Conservation (phyloP, 2,113 vertebrate species). For the Salvelinus namaycush region DNA sequence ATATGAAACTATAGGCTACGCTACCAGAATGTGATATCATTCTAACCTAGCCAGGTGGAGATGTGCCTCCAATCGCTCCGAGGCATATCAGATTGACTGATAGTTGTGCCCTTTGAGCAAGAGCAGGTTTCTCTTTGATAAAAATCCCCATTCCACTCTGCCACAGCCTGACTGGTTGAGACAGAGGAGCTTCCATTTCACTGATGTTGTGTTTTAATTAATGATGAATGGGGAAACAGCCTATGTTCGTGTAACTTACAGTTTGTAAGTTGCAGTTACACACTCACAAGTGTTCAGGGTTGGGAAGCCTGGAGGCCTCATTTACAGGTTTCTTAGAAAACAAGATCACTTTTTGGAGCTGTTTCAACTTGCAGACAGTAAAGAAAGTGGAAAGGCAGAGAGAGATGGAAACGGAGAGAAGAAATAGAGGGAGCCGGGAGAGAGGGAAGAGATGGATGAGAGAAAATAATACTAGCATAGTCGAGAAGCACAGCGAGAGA, state of each 20-base stretch:
- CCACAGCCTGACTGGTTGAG: neutral
- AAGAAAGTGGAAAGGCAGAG: constrained; percentile 1
- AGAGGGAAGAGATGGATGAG: constrained; percentile 1
- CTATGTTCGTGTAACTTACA: constrained; percentile 43
- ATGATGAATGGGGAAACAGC: constrained; percentile 35
- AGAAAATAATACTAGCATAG: constrained; percentile 15
- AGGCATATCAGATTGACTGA: no score
- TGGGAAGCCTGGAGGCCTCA: no score
- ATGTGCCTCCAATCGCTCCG: no score
- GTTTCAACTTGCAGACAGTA: neutral
- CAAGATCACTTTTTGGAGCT: no score
- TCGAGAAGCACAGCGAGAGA: neutral
- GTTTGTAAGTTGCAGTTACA: neutral
- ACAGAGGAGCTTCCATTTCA: constrained; percentile 43
- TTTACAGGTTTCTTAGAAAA: no score
- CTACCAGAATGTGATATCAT: no score
- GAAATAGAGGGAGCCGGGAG: neutral
- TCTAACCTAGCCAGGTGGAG: no score
- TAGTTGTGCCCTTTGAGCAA: neutral
- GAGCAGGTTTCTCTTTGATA: neutral
- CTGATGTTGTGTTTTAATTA: constrained; percentile 65
- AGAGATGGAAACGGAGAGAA: neutral
- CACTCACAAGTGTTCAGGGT: neutral
- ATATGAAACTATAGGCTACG: no score
- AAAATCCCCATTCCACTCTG: neutral